A percentile compares a stretch with the other conserved stretches of the same genome.
Evolutionary conservation across 2,797 vertebrate species (phyloP).

Genomic region (Aphelocoma californica): DNA sequence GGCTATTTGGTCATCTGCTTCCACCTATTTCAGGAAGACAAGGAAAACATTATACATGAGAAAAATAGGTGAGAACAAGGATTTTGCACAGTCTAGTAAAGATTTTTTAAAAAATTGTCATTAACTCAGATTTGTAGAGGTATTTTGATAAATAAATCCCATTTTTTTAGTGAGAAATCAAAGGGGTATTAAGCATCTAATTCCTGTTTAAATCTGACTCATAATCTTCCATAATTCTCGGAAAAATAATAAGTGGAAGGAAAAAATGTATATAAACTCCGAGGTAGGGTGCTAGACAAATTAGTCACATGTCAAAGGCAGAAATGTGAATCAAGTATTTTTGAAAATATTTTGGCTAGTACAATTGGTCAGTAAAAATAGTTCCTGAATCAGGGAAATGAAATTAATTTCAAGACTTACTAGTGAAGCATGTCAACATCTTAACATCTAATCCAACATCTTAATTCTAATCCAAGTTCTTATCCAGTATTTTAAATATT

Average conservation of each 20-base stretch:
- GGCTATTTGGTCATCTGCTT: conserved; percentile 72
- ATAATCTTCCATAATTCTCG: conserved; percentile 15
- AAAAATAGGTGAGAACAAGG: not conserved
- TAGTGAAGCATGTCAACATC: not conserved
- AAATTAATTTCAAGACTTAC: not conserved
- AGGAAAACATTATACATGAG: not conserved
- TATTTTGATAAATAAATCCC: not conserved
- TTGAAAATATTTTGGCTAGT: not conserved
- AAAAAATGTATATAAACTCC: not conserved
- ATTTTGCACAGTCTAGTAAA: not conserved
- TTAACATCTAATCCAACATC: not conserved
- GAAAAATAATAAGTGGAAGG: not conserved
- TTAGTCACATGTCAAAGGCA: not conserved
- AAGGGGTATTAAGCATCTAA: not conserved
- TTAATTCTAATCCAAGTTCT: not conserved
- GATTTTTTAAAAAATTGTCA: not conserved
- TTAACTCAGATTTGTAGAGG: not conserved
- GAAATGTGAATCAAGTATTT: not conserved
- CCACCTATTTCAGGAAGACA: conserved; percentile 66
- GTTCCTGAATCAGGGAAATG: not conserved
- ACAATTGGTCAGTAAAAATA: not conserved
- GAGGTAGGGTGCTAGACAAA: not conserved
- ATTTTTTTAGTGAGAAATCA: conserved; percentile 28
- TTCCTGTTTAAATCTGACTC: not conserved
- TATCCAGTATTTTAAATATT: not conserved